Evolutionary conservation across 2,797 vertebrate species (phyloP).

Genomic region (Manis crassicaudata): DNA sequence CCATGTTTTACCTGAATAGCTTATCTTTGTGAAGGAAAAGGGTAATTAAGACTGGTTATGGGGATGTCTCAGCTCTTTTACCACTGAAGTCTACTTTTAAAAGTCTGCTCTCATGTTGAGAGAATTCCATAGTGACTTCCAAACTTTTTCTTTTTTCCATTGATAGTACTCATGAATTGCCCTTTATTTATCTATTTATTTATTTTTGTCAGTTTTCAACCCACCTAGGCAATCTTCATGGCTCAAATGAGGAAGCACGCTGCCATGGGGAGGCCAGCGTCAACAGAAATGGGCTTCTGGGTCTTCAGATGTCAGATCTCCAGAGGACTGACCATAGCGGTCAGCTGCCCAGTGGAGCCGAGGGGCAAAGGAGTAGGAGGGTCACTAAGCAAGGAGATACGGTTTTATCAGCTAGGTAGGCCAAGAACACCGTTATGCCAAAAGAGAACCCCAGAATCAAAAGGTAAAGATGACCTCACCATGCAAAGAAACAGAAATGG

Average conservation of each 20-base stretch:
- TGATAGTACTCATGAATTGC: not conserved
- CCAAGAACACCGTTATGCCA: not conserved
- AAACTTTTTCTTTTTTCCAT: not conserved
- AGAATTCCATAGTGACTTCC: not conserved
- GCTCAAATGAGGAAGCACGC: constrained; percentile 43
- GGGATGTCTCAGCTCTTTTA: not conserved
- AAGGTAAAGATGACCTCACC: not conserved
- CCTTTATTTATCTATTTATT: not conserved
- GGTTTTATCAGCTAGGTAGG: constrained; percentile 45
- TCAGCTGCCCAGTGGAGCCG: not conserved
- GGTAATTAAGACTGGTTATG: not conserved
- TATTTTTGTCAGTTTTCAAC: not conserved
- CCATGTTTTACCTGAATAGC: not conserved
- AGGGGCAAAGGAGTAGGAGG: not conserved
- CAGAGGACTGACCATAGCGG: not conserved
- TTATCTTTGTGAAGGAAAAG: not conserved
- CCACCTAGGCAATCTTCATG: not conserved
- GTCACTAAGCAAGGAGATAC: constrained; percentile 42
- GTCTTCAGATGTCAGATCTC: constrained; percentile 50
- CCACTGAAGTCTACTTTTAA: not conserved
- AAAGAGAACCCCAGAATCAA: not conserved
- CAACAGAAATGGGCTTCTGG: constrained; percentile 50
- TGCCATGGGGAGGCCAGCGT: constrained; percentile 55
- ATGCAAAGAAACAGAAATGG: constrained; percentile 42
- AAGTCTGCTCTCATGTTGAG: not conserved